A percentile compares a stretch with the other conserved stretches of the same genome.
phyloP scores from a whole-genome alignment of 2,888 invertebrate genomes.

The Sinhomidia bicolor region DNA sequence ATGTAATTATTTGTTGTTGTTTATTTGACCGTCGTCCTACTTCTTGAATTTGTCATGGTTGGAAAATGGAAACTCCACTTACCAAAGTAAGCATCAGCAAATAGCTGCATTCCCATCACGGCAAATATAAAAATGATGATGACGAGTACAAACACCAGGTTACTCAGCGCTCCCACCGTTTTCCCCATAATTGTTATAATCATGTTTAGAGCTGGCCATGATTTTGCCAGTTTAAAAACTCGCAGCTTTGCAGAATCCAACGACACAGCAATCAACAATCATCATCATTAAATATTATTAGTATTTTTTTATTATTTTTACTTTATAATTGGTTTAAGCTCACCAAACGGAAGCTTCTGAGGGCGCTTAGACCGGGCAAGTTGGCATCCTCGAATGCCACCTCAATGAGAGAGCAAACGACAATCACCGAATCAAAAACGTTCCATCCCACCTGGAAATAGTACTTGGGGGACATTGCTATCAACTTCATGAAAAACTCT shows the following conservation, averaged over 20 bases:
- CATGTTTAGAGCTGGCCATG: slow-evolving; percentile 36
- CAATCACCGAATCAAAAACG: slow-evolving; percentile 83
- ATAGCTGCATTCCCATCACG: slow-evolving; percentile 99
- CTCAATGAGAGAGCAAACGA: slow-evolving; percentile 96
- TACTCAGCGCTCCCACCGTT: slow-evolving; percentile 93
- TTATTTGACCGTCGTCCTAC: no score
- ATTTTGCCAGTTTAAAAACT: slow-evolving; percentile 84
- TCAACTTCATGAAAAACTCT: slow-evolving; percentile 80
- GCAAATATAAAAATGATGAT: slow-evolving; percentile 99
- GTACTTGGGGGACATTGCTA: slow-evolving; percentile 98
- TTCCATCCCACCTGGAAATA: slow-evolving; percentile 99
- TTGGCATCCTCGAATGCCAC: slow-evolving; percentile 79
- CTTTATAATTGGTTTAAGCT: no score
- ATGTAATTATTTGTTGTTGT: no score
- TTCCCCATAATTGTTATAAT: slow-evolving; percentile 20
- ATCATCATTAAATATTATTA: no score
- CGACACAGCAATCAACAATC: no score
- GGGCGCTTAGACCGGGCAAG: slow-evolving; percentile 81
- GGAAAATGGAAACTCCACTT: no score
- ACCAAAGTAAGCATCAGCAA: slow-evolving; percentile 96
- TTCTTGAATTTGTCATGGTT: no score
- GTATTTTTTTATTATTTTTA: no score
- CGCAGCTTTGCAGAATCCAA: slow-evolving; percentile 85
- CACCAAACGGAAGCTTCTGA: slow-evolving; percentile 98
- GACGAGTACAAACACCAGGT: slow-evolving; percentile 98